Evolutionary conservation across 2,888 invertebrate genomes (phyloP), one percentile per base, ranked within the genome.

Genomic region (Chirona hameri): DNA sequence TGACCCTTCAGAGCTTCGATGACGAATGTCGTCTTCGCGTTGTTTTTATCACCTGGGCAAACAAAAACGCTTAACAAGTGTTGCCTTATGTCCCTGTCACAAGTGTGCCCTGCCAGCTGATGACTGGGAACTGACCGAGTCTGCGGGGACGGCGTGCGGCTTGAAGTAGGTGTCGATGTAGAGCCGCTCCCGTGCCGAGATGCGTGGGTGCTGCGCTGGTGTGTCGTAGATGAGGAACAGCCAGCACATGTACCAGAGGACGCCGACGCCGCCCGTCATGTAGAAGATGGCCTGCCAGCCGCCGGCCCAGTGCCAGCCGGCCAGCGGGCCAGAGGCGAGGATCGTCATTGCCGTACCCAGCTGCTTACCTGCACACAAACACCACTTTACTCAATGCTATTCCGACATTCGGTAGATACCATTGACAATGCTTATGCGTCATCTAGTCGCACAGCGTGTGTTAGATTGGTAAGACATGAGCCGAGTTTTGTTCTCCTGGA

Each of bases 231-330:
- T 89, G 48, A 89, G 84, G 69, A 88, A 86, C 85, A 88, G 87
- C 88, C 90, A 90, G 27, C 88, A 84, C 4, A 88, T 84, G 55
- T 89, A 87, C 89, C 90, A 90, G 15, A 89, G 52, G 9, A 89
- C 82, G 57, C 89, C 89, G 24, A 88, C 84, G 18, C 86, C 85
- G 18, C 85, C 85, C 82, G 91, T 87, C 18, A 90, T 87, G 86
- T 92, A 92, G 87, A 92, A 92, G 10, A 91, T 90, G 18, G 89
- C 89, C 2, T 90, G 89, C 92, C 92, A 92, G 24, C 92, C 91
- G 14, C 89, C 90, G 84, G 88, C 89, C 85, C 89, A 89, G 7
- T 89, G 90, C 83, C 89, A 89, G 83, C 90, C 87, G 86, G 92
- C 92, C 14, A 93, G 86, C 29, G 90, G 88, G 39, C 90, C 91